Percentiles rank a stretch among this genome's conserved stretches.
Evolutionary conservation across 2,888 invertebrate genomes (phyloP).

Genomic region (Drepanosiphum platanoidis): DNA sequence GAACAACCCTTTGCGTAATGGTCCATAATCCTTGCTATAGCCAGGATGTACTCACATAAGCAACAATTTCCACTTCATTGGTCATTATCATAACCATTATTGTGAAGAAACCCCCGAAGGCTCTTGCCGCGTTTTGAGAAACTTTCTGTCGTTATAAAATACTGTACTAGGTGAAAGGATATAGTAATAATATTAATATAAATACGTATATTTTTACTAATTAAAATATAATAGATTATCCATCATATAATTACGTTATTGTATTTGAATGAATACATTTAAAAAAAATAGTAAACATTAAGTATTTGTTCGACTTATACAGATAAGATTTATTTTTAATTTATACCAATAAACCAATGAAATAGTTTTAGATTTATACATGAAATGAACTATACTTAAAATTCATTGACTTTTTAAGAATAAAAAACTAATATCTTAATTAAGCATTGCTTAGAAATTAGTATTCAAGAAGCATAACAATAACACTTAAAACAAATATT

Average conservation of each 20-base stretch:
- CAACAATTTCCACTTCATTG: constrained; percentile 54
- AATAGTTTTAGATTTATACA: background rate
- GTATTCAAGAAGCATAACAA: constrained; percentile 18
- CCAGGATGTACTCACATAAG: background rate
- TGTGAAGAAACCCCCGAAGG: constrained; percentile 15
- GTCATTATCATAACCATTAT: constrained; percentile 49
- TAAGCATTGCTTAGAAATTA: background rate
- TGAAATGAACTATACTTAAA: background rate
- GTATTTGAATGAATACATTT: background rate
- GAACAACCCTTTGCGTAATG: constrained; percentile 52
- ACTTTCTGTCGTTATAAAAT: background rate
- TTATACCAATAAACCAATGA: background rate
- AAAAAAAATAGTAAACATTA: background rate
- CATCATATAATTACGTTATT: background rate
- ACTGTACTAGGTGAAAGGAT: background rate
- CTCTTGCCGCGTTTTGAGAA: constrained; percentile 26
- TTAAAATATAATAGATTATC: background rate
- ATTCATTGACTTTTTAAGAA: constrained; percentile 1
- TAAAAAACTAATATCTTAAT: background rate
- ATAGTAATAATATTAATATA: background rate
- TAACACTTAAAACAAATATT: constrained; percentile 38
- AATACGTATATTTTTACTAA: too few species aligned
- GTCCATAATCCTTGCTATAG: constrained; percentile 36
- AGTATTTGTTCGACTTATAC: background rate
- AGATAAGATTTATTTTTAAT: background rate